These are phyloP conservation scores for Pristionchus fissidentatus DNA, from an alignment of 2,888 invertebrate species.

Conservation along the genomic window DNA sequence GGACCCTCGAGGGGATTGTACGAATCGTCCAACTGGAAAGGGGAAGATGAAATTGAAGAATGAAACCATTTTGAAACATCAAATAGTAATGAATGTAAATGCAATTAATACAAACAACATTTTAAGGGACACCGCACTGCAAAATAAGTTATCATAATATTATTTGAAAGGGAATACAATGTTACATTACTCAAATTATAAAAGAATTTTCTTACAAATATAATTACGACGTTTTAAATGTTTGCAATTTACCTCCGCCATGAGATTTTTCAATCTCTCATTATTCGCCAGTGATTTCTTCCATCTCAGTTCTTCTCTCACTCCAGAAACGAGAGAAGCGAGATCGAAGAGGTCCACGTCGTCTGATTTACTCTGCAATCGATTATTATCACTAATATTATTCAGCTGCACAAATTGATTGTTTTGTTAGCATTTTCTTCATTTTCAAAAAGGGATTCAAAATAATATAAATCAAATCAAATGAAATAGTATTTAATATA, in stretches of 20 bases:
- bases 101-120: not conserved
- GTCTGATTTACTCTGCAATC: constrained; percentile 7
- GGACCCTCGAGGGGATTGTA: constrained; percentile 29
- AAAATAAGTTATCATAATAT: too few relatives aligned
- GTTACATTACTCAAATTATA: too few relatives aligned
- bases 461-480: not conserved
- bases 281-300: not conserved
- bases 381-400: too few relatives aligned
- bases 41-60: not conserved
- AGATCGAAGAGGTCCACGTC: constrained; percentile 33
- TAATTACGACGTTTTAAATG: not conserved
- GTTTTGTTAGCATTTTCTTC: too few relatives aligned
- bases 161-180: too few relatives aligned
- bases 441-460: not conserved
- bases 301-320: constrained; percentile 37
- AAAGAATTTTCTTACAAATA: too few relatives aligned
- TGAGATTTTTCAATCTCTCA: not conserved
- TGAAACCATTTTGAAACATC: too few relatives aligned
- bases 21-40: constrained; percentile 19
- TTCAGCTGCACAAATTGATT: too few relatives aligned
- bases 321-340: not conserved
- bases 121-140: not conserved
- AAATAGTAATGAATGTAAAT: too few relatives aligned
- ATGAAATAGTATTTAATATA: not conserved
- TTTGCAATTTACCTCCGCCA: not conserved